Percentiles rank a stretch among this genome's conserved stretches.
Evolutionary conservation across 2,797 vertebrate genomes (phyloP).

Genomic region (Bradypodion pumilum): DNA sequence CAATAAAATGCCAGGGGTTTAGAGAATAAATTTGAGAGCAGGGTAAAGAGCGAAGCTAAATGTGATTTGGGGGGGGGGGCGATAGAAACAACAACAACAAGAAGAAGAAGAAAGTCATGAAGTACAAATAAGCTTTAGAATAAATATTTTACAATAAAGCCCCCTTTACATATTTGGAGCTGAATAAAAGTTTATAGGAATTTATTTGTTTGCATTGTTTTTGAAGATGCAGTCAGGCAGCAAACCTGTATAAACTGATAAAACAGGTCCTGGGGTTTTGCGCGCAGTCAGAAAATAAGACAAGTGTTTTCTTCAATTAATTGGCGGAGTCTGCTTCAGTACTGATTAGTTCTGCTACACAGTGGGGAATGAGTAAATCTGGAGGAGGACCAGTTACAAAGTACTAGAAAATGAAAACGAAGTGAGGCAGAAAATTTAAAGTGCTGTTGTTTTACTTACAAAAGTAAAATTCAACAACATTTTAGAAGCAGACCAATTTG

Average conservation of each 20-base stretch:
- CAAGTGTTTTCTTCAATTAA: constrained; percentile 59
- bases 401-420: constrained; percentile 56
- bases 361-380: constrained; percentile 48
- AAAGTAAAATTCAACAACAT: constrained; percentile 41
- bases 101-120: constrained; percentile 21
- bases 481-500: constrained; percentile 44
- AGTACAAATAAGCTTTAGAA: constrained; percentile 31
- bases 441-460: constrained; percentile 24
- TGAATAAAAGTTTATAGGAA: constrained; percentile 45
- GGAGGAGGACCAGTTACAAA: constrained; percentile 45
- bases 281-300: constrained; percentile 40
- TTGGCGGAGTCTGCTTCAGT: constrained; percentile 46
- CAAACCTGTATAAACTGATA: constrained; percentile 66
- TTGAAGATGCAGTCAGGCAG: constrained; percentile 47
- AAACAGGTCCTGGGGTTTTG: constrained; percentile 55
- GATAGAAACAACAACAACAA: constrained; percentile 30
- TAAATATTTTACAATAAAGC: constrained; percentile 47
- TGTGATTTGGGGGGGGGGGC: constrained; percentile 30
- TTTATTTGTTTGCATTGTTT: constrained; percentile 56
- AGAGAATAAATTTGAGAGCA: constrained; percentile 28
- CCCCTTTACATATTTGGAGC: constrained; percentile 31
- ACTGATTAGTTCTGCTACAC: constrained; percentile 63
- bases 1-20: constrained; percentile 23
- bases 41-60: constrained; percentile 20
- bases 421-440: constrained; percentile 55